Conservation (phyloP, 2,113 vertebrate species). For the Pluvialis apricaria region DNA sequence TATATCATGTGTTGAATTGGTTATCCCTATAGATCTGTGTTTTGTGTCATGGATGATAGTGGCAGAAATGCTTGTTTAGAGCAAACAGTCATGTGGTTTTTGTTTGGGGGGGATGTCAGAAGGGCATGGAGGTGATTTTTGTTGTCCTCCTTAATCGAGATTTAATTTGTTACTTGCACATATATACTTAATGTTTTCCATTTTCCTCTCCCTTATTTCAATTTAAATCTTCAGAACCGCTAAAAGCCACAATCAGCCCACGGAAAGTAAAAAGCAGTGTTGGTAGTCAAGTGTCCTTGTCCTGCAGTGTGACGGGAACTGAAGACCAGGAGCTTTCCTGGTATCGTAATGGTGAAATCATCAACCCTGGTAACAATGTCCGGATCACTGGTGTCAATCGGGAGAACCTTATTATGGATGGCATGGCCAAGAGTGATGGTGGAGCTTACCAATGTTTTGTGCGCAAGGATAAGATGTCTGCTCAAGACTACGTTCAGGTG, state of each 20-base stretch:
- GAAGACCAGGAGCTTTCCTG: constrained; percentile 94
- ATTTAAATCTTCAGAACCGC: constrained; percentile 78
- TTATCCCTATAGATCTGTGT: background rate
- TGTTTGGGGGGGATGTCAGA: background rate
- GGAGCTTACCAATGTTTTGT: constrained; percentile 98
- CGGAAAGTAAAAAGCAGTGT: constrained; percentile 96
- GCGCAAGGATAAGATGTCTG: constrained; percentile 92
- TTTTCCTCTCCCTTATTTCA: background rate
- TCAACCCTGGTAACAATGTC: constrained; percentile 90
- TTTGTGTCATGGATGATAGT: background rate
- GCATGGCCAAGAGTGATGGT: constrained; percentile 95
- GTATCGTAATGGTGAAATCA: constrained; percentile 95
- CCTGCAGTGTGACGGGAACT: constrained; percentile 90
- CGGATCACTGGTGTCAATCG: constrained; percentile 87
- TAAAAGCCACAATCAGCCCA: constrained; percentile 93
- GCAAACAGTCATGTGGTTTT: background rate
- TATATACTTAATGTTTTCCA: background rate
- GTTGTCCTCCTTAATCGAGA: background rate
- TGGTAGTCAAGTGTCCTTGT: constrained; percentile 95
- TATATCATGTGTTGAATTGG: background rate
- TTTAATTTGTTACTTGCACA: background rate
- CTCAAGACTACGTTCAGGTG: constrained; percentile 96
- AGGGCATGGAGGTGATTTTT: background rate
- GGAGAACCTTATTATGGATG: constrained; percentile 95
- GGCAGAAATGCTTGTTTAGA: background rate